A percentile compares a stretch with the other conserved stretches of the same genome.
phyloP scores from a whole-genome alignment of 64 coral and sea anemone species.

The Acropora yongei region DNA sequence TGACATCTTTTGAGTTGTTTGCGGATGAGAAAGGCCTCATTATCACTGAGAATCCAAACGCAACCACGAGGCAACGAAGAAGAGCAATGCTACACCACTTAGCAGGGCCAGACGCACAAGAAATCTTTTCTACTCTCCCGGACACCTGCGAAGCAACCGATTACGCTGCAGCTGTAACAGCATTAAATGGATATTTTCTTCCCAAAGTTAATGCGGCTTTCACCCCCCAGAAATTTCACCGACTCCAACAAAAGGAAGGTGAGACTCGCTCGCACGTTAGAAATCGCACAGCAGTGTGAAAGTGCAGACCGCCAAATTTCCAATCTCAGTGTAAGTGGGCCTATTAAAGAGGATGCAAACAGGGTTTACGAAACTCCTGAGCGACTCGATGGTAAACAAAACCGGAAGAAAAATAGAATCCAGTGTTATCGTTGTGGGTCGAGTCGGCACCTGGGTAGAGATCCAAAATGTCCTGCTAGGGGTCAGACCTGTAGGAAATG shows the following conservation, averaged over 20 bases:
- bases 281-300: background rate
- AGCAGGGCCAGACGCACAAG: background rate
- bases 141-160: too few species aligned
- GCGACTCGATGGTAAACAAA: background rate
- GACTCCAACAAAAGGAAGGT: background rate
- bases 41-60: too few species aligned
- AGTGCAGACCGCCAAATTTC: background rate
- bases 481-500: too few species aligned
- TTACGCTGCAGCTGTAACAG: background rate
- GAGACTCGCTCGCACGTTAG: background rate
- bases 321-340: background rate
- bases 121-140: slow-evolving; percentile 27
- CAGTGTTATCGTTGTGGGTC: too few species aligned
- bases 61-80: too few species aligned
- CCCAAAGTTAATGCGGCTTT: background rate
- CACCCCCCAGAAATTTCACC: background rate
- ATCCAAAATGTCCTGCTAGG: too few species aligned
- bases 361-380: background rate
- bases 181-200: slow-evolving; percentile 34
- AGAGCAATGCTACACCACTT: too few species aligned
- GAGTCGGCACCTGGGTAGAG: too few species aligned
- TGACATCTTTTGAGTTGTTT: slow-evolving; percentile 21
- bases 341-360: background rate
- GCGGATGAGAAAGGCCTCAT: background rate
- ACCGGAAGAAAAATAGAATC: too few species aligned